These are phyloP conservation scores for Iguana delicatissima DNA, from an alignment of 2,797 vertebrate genomes.

Conservation along the genomic window DNA sequence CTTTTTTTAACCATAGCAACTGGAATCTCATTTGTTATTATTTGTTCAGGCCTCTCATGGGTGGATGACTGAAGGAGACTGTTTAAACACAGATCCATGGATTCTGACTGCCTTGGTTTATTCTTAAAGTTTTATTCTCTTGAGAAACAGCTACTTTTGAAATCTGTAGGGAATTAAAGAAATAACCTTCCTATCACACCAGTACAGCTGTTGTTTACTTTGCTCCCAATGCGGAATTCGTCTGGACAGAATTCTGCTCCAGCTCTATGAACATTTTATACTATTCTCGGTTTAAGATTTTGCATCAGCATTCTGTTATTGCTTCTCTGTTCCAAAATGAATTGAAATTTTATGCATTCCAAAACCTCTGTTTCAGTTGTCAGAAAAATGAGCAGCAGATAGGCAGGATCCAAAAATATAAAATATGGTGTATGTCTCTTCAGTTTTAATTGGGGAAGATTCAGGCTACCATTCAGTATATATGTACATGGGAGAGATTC, in stretches of 20 bases:
- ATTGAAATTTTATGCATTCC: not conserved
- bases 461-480: too few species aligned
- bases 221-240: not conserved
- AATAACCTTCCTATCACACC: not conserved
- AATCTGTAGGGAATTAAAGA: constrained; percentile 1
- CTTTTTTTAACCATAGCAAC: not conserved
- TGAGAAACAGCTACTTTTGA: constrained; percentile 13
- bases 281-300: not conserved
- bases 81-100: constrained; percentile 6
- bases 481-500: too few species aligned
- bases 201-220: not conserved
- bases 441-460: too few species aligned
- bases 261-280: not conserved
- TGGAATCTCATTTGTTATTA: constrained; percentile 7
- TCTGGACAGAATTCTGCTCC: not conserved
- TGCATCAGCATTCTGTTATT: not conserved
- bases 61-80: not conserved
- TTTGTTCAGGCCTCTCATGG: not conserved
- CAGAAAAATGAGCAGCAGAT: not conserved
- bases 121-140: constrained; percentile 21
- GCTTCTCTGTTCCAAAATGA: not conserved
- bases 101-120: constrained; percentile 25
- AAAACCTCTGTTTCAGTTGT: not conserved
- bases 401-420: too few species aligned
- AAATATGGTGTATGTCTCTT: too few species aligned